Conservation (phyloP, 37 sponge, comb jelly and placozoan species). For the Petrosia ficiformis region DNA sequence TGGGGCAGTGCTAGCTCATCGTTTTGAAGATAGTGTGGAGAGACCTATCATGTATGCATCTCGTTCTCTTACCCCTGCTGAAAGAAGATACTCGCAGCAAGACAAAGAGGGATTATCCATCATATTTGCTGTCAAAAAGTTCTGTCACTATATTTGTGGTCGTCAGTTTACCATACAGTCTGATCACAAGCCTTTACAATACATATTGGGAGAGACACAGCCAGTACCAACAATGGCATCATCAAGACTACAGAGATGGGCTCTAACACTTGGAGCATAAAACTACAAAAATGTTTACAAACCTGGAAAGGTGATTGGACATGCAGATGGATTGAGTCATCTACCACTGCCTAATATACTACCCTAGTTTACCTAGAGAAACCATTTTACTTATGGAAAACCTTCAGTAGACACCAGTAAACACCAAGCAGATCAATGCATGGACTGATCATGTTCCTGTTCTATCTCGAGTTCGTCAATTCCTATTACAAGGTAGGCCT, state of each 20-base stretch:
- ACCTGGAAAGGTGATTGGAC: not conserved
- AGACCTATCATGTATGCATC: too few species aligned
- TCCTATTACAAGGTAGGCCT: too few species aligned
- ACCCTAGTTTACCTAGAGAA: constrained; percentile 11
- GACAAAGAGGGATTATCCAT: constrained; percentile 1
- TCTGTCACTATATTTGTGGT: constrained; percentile 12
- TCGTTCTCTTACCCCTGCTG: too few species aligned
- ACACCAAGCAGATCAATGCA: not conserved
- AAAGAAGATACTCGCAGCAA: not conserved
- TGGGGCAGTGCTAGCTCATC: too few species aligned
- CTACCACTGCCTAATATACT: constrained; percentile 7
- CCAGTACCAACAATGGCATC: constrained; percentile 18
- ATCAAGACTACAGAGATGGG: constrained; percentile 16
- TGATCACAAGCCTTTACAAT: constrained; percentile 17
- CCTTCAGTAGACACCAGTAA: not conserved
- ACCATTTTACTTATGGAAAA: constrained; percentile 14
- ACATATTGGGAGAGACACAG: not conserved
- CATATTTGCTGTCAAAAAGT: constrained; percentile 5
- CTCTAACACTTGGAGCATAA: constrained; percentile 14
- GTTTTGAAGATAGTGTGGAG: too few species aligned
- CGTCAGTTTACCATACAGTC: constrained; percentile 7
- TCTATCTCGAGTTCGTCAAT: too few species aligned
- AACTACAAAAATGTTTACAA: not conserved
- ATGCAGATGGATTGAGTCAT: constrained; percentile 29
- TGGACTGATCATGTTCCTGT: constrained; percentile 6